phyloP scores from a whole-genome alignment of 2,888 invertebrate genomes.

The Tubulanus polymorphus region DNA sequence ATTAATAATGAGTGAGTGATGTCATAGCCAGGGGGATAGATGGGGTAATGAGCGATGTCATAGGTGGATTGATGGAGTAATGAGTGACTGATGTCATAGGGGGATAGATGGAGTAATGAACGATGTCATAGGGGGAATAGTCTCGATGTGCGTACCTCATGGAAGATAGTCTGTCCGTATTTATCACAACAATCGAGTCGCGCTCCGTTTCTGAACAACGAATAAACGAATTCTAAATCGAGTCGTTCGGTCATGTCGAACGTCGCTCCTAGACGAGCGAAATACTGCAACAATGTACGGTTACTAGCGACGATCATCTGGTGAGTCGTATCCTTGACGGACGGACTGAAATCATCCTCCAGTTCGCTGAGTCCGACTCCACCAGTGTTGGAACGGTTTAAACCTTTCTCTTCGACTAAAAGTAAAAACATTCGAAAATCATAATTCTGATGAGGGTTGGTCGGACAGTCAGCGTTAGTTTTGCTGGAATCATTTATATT shows the following conservation, averaged over 20 bases:
- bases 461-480: too few species aligned
- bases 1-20: too few species aligned
- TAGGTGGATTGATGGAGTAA: too few species aligned
- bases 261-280: constrained; percentile 38
- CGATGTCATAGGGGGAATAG: too few species aligned
- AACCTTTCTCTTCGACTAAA: not conserved
- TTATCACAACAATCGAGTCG: constrained; percentile 44
- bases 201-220: constrained; percentile 38
- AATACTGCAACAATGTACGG: constrained; percentile 43
- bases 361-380: not conserved
- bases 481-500: too few species aligned
- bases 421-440: too few species aligned
- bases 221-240: constrained; percentile 44
- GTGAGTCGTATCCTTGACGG: not conserved
- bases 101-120: not conserved
- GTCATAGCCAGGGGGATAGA: too few species aligned
- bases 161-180: constrained; percentile 46
- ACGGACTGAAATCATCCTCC: not conserved
- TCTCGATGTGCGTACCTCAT: constrained; percentile 43
- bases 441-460: too few species aligned
- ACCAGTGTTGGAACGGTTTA: not conserved
- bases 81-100: too few species aligned
- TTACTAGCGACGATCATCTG: constrained; percentile 24
- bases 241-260: constrained; percentile 30
- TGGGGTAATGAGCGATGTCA: too few species aligned